phyloP scores from a whole-genome alignment of 2,797 vertebrate species.

The Aselliscus stoliczkanus region DNA sequence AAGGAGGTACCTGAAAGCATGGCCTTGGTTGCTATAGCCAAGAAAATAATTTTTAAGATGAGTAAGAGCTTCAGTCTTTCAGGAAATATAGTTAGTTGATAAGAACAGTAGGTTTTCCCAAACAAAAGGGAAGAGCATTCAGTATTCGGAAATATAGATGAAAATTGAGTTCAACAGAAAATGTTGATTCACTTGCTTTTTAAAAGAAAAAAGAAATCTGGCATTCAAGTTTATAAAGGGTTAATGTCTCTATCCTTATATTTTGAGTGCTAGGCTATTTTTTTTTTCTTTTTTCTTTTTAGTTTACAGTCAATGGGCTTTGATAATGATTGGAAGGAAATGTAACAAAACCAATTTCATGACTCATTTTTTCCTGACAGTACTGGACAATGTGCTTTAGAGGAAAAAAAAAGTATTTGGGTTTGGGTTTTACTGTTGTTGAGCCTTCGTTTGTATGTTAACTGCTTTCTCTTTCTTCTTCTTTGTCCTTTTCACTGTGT shows the following conservation, averaged over 20 bases:
- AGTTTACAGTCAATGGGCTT: conserved; percentile 40
- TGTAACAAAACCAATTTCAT: conserved; percentile 1
- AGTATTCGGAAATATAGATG: not conserved
- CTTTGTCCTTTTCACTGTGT: conserved; percentile 29
- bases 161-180: not conserved
- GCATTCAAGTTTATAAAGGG: not conserved
- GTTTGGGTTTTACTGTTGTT: not conserved
- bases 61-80: not conserved
- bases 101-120: not conserved
- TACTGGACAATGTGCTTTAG: not conserved
- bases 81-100: not conserved
- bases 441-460: conserved; percentile 20
- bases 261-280: not conserved
- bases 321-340: conserved; percentile 40
- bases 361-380: conserved; percentile 6
- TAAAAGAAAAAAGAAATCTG: not conserved
- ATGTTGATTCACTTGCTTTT: not conserved
- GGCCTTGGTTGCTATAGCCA: not conserved
- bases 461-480: conserved; percentile 46
- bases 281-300: conserved; percentile 11
- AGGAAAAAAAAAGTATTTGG: not conserved
- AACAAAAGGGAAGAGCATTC: not conserved
- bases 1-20: fast-evolving
- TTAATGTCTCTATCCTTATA: not conserved
- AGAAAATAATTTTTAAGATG: not conserved